A percentile compares a stretch with the other conserved stretches of the same genome.
These are phyloP conservation scores for Rhinophrynus dorsalis DNA, from an alignment of 2,797 vertebrate species.

Conservation along the genomic window DNA sequence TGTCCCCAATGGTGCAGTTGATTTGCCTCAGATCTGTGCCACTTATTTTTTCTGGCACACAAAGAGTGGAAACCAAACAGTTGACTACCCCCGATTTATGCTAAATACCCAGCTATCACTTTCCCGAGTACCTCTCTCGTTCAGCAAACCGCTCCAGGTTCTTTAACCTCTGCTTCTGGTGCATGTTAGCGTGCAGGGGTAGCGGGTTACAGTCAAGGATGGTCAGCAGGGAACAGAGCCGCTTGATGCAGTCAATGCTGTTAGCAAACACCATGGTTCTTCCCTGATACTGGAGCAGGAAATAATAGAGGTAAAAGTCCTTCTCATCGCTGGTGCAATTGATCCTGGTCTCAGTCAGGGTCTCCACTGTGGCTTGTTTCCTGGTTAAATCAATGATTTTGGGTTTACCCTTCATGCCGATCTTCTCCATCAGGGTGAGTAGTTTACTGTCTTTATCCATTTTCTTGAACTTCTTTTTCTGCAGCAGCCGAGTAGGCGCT, in stretches of 20 bases:
- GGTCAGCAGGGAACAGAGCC: conserved; percentile 85
- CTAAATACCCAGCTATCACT: neutral
- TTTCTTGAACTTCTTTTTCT: conserved; percentile 82
- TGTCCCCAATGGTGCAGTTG: too few species aligned
- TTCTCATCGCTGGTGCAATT: conserved; percentile 90
- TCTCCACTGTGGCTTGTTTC: conserved; percentile 90
- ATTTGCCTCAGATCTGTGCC: too few species aligned
- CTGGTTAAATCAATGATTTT: conserved; percentile 93
- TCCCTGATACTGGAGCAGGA: conserved; percentile 88
- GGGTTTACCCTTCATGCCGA: conserved; percentile 88
- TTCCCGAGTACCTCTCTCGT: conserved; percentile 85
- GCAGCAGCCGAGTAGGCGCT: conserved; percentile 79
- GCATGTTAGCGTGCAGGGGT: conserved; percentile 95
- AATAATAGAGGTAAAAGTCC: conserved; percentile 94
- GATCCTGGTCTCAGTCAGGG: conserved; percentile 88
- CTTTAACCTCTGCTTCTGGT: conserved; percentile 95
- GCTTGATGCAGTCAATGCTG: conserved; percentile 96
- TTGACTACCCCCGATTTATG: too few species aligned
- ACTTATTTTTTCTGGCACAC: too few species aligned
- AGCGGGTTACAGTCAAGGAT: conserved; percentile 82
- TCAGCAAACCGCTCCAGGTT: conserved; percentile 94
- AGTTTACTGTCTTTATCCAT: conserved; percentile 82
- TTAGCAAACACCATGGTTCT: conserved; percentile 97
- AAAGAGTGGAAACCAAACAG: too few species aligned
- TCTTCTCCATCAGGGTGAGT: conserved; percentile 85